Evolutionary conservation across 2,797 vertebrate species (phyloP).

Genomic region (Bucorvus abyssinicus): DNA sequence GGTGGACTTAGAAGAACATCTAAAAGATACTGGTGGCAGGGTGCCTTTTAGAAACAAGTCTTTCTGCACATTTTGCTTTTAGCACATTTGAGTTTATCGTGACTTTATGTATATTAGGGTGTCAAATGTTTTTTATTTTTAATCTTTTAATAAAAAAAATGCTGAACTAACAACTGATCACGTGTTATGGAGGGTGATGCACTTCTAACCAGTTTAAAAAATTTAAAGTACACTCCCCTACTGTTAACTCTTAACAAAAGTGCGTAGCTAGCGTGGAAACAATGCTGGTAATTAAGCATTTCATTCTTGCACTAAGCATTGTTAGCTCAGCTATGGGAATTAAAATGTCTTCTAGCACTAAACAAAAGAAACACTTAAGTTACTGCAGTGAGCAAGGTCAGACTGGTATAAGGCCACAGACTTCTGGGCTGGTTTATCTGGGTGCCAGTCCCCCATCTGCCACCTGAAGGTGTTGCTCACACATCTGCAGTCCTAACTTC

Average conservation of each 20-base stretch:
- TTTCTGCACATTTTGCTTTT: slow-evolving; percentile 54
- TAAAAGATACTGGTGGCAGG: slow-evolving; percentile 44
- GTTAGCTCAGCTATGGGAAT: not conserved
- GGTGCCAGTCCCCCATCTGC: not conserved
- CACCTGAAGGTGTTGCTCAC: not conserved
- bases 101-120: slow-evolving; percentile 63
- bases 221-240: not conserved
- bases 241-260: not conserved
- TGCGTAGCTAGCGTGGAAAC: not conserved
- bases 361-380: no score
- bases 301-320: slow-evolving; percentile 11
- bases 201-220: not conserved
- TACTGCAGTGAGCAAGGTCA: not conserved
- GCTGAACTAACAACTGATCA: not conserved
- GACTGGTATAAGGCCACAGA: not conserved
- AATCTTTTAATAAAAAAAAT: slow-evolving; percentile 62
- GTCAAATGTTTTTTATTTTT: slow-evolving; percentile 50
- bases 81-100: slow-evolving; percentile 49
- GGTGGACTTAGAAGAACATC: not conserved
- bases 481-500: not conserved
- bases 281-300: slow-evolving; percentile 37
- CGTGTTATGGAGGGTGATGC: not conserved
- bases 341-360: no score
- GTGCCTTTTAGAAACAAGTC: slow-evolving; percentile 51
- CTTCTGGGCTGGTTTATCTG: not conserved